Base-by-base conservation (phyloP, 2,113 vertebrate genomes). In the Syngnathus typhle region DNA sequence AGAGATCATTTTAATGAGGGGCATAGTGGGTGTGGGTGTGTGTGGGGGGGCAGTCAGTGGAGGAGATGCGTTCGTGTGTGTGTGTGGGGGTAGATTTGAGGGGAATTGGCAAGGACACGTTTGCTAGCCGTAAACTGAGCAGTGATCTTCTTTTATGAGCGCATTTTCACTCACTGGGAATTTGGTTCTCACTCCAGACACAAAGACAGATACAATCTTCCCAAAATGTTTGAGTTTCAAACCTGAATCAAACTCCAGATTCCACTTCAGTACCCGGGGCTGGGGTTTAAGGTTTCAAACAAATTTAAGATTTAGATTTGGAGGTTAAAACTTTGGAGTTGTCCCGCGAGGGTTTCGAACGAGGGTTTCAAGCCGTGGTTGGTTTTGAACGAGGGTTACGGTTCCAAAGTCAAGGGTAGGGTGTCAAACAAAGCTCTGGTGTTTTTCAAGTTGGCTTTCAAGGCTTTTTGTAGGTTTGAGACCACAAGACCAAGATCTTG, bases 1-100 rank as follows among this genome's bases (percentile, higher is more conserved):
- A 66, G 36, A 64, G 74, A 77, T 81, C 55, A 44, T 64, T 81
- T 75, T 62, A 81, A 78, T 68, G 0, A 56, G n/a, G 37, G 6
- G 60, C 32, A 19, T 6, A 7, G 44, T 13, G 18, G 15, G 12
- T 12, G 43, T 16, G 44, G 13, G 13, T 6, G 41, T 7, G 39
- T 7, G 39, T 11, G 44, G 44, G 44, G 63, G 32, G 13, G 44
- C 44, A 23, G 21, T 9, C 11, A 27, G 19, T 13, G 55, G 11
- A 32, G 27, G 55, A 9, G 8, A 3, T 4, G n/a, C 8, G 44
- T 16, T 15, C 6, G 39, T 9, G 9, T 9, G 39, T 39, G 6
- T 8, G 39, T 7, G 41, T 41, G 7, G 27, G 55, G 27, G 5
- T 36, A 8, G 12, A 6, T 13, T 56, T 56, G 27, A 58, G 55